Evolutionary conservation across 30 jellyfish, hydroid and myxozoan species (phyloP), one percentile per base, ranked within the genome.

Genomic region (Haliclystus octoradiatus): DNA sequence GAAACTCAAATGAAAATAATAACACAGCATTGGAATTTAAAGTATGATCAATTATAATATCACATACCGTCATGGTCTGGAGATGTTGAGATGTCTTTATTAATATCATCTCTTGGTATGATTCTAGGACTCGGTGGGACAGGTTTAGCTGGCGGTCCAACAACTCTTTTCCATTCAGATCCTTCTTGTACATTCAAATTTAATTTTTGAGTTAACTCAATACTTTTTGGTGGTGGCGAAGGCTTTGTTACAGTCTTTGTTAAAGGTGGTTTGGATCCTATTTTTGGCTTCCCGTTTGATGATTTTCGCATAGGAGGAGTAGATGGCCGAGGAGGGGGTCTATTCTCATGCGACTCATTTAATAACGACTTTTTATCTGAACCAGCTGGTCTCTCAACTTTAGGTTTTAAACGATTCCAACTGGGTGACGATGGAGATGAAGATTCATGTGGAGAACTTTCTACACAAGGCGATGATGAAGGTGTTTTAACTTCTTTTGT

Each of bases 41-140:
- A n/a, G n/a, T n/a, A n/a, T n/a, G n/a, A n/a, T n/a, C n/a, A n/a
- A n/a, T n/a, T n/a, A n/a, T n/a, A n/a, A n/a, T n/a, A n/a, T n/a
- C n/a, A n/a, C n/a, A n/a, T n/a, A n/a, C n/a, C n/a, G n/a, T n/a
- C n/a, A n/a, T n/a, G n/a, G n/a, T n/a, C n/a, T n/a, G n/a, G n/a
- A n/a, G n/a, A n/a, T n/a, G n/a, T n/a, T n/a, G n/a, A n/a, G n/a
- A n/a, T n/a, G n/a, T n/a, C n/a, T n/a, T n/a, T n/a, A n/a, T n/a
- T n/a, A n/a, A n/a, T n/a, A n/a, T n/a, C n/a, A n/a, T n/a, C n/a
- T n/a, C n/a, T n/a, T n/a, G n/a, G n/a, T n/a, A n/a, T n/a, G n/a
- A n/a, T n/a, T n/a, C n/a, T 49, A 52, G 92, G 92, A 3, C 68
- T 67, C 26, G 83, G 84, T 29, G 92, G 92, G 35, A 79, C 28